Evolutionary conservation across 2,888 invertebrate genomes (phyloP).

Genomic region (Disparrhopalites patrizii): DNA sequence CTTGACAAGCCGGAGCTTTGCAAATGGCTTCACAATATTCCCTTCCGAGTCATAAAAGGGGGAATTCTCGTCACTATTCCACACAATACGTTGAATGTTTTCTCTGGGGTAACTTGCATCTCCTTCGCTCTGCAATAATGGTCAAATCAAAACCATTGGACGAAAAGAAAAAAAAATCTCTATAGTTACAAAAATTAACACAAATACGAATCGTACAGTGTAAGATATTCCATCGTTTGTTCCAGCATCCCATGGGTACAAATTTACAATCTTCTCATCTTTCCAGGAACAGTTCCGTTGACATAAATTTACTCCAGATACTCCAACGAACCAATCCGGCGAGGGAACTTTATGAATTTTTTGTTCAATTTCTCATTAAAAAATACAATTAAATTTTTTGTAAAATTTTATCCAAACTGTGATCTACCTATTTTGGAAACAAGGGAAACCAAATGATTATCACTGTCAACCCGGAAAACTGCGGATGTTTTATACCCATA

Average conservation of each 20-base stretch:
- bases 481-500: constrained; percentile 75
- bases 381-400: background rate
- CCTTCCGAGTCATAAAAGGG: constrained; percentile 82
- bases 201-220: constrained; percentile 54
- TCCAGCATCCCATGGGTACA: constrained; percentile 94
- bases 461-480: constrained; percentile 84
- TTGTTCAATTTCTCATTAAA: background rate
- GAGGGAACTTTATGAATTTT: constrained; percentile 67
- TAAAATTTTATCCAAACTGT: background rate
- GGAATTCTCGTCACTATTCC: constrained; percentile 78
- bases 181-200: too few species aligned
- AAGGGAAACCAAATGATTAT: constrained; percentile 88
- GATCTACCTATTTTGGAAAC: constrained; percentile 78
- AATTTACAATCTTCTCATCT: constrained; percentile 70
- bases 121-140: constrained; percentile 70
- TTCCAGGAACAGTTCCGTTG: constrained; percentile 88
- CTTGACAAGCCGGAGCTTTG: constrained; percentile 72
- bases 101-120: constrained; percentile 79
- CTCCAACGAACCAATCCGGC: constrained; percentile 96
- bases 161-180: too few species aligned
- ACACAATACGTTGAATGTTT: constrained; percentile 78
- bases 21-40: constrained; percentile 79
- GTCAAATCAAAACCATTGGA: too few species aligned
- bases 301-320: constrained; percentile 86
- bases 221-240: constrained; percentile 90